These are phyloP conservation scores for Adela reaumurella DNA, from an alignment of 2,888 invertebrate species.

Conservation along the genomic window DNA sequence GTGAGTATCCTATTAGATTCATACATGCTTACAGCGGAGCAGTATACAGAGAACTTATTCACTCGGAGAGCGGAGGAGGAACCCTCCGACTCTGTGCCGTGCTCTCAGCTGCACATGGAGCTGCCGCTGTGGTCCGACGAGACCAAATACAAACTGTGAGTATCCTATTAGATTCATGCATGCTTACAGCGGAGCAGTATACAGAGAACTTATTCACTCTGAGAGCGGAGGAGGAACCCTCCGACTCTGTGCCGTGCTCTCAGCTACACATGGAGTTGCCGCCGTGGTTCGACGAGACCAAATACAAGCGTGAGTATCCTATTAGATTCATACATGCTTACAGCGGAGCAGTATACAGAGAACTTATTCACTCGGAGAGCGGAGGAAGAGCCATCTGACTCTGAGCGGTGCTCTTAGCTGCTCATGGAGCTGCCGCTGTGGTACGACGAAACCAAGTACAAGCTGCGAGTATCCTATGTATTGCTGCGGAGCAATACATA, in stretches of 20 bases:
- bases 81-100: constrained; percentile 37
- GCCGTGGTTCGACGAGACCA: constrained; percentile 62
- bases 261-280: constrained; percentile 54
- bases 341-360: constrained; percentile 38
- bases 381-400: constrained; percentile 35
- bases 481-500: constrained; percentile 37
- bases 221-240: constrained; percentile 36
- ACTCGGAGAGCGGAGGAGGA: constrained; percentile 32
- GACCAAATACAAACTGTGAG: constrained; percentile 59
- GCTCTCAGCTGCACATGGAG: constrained; percentile 39
- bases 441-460: constrained; percentile 64
- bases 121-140: constrained; percentile 68
- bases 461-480: constrained; percentile 23
- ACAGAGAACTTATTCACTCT: constrained; percentile 34
- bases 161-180: no score
- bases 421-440: constrained; percentile 59
- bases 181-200: constrained; percentile 32
- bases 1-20: no score
- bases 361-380: constrained; percentile 39
- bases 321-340: constrained; percentile 6
- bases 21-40: constrained; percentile 24
- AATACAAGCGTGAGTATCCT: constrained; percentile 55
- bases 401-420: constrained; percentile 30
- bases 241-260: constrained; percentile 36
- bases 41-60: constrained; percentile 36